Evolutionary conservation across 2,888 invertebrate genomes (phyloP).

Genomic region (Exocentrus adspersus): DNA sequence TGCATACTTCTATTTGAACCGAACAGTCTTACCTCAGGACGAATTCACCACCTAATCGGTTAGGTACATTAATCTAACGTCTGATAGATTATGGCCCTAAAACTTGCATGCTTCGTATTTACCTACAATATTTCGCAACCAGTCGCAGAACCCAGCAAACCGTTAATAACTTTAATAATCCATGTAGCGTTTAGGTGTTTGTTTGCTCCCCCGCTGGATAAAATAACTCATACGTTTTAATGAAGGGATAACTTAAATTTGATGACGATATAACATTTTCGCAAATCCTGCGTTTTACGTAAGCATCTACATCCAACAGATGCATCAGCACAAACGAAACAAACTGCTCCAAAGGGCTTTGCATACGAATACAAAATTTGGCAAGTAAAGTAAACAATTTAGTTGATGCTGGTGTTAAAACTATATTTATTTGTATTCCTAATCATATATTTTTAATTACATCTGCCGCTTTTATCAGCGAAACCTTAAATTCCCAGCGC

Average conservation of each 20-base stretch:
- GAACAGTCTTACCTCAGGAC: too few relatives aligned
- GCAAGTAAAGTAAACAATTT: too few relatives aligned
- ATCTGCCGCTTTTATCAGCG: background rate
- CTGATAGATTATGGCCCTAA: background rate
- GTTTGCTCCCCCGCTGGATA: background rate
- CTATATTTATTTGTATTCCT: too few relatives aligned
- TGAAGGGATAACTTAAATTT: conserved; percentile 15
- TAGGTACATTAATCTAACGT: background rate
- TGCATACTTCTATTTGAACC: too few relatives aligned
- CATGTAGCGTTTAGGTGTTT: background rate
- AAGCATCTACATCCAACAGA: background rate
- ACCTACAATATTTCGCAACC: background rate
- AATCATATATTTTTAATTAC: background rate
- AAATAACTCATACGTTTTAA: background rate
- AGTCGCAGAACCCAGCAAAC: background rate
- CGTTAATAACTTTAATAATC: background rate
- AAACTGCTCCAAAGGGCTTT: background rate
- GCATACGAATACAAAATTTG: too few relatives aligned
- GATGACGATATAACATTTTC: conserved; percentile 7
- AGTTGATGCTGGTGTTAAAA: too few relatives aligned
- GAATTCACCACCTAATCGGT: too few relatives aligned
- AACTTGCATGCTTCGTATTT: background rate
- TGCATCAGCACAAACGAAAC: conserved; percentile 10
- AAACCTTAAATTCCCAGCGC: background rate
- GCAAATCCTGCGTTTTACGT: background rate